Base-by-base conservation (phyloP, 2,797 vertebrate species). In the Chaunax sp. region DNA sequence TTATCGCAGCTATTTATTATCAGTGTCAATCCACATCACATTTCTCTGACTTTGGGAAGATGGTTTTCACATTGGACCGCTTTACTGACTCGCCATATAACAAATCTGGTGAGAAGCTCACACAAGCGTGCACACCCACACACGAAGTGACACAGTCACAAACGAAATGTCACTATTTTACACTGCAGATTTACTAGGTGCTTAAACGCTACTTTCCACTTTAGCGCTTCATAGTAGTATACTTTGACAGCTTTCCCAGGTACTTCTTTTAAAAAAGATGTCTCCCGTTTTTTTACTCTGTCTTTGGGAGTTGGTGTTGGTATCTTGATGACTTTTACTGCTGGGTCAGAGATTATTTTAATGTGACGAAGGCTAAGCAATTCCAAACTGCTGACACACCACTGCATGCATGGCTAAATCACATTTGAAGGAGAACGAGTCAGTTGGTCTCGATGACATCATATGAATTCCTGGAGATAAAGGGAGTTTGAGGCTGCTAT, bases 1-100 rank as follows among this genome's bases (percentile, higher is more conserved):
- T 93, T 91, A 92, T 90, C 83, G 79, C 47, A 7, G 78, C 85
- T 89, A 91, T 93, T 92, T 90, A 92, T 90, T 90, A 89, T 83
- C 89, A 41, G 3, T 49, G 69, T 79, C 84, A 53, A 89, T 89
- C 84, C 85, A 85, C 87, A 81, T 84, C 89, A 66, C 85, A 86
- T 88, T 87, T 86, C 85, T 90, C 88, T 89, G 87, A 90, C 90
- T 91, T 90, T 87, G 90, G 84, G 87, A 80, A 89, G 90, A 86
- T 85, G 90, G 87, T 89, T 90, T 89, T 91, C 89, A 87, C 86
- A 91, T 92, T 90, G 90, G 84, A 55, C 54, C 63, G 64, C 84
- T 88, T 89, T 83, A 88, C 72, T 57, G 83, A 80, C 83, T 88
- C 16, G 62, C 81, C 52, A 35, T 83, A 87, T 82, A 80, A 84